phyloP scores from a whole-genome alignment of 1,140 invertebrate genomes.

The Archivesica marissinica region DNA sequence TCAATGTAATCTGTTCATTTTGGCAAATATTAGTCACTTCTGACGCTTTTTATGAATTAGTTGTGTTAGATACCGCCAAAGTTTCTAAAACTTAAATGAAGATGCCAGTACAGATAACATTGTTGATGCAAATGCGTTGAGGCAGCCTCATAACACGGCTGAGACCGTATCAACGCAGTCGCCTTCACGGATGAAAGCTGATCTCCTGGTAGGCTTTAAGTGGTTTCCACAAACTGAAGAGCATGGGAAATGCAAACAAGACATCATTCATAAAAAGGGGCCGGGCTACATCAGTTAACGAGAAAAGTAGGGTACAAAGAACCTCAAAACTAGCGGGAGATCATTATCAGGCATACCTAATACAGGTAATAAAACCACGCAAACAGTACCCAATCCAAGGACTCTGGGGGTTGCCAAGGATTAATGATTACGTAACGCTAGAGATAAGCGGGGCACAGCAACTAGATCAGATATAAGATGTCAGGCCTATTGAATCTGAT shows the following conservation, averaged over 20 bases:
- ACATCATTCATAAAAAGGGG: constrained; percentile 6
- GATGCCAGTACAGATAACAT: constrained; percentile 53
- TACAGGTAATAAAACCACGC: constrained; percentile 25
- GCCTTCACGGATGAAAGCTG: constrained; percentile 55
- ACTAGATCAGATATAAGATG: neutral
- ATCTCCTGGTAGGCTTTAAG: constrained; percentile 44
- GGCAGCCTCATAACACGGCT: constrained; percentile 35
- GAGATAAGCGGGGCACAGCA: neutral
- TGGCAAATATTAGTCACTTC: neutral
- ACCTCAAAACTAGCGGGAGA: constrained; percentile 31
- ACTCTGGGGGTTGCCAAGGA: constrained; percentile 15
- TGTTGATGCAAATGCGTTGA: neutral
- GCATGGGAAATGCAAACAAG: constrained; percentile 33
- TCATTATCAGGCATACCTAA: constrained; percentile 22
- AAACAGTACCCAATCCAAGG: constrained; percentile 31
- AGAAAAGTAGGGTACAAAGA: constrained; percentile 19
- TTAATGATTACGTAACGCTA: constrained; percentile 23
- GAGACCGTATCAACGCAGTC: constrained; percentile 28
- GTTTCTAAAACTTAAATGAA: constrained; percentile 19
- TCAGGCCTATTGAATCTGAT: neutral
- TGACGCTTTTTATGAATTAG: neutral
- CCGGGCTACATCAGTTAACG: constrained; percentile 42
- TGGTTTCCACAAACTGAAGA: constrained; percentile 39
- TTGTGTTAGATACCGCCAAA: constrained; percentile 2
- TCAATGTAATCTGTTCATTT: neutral